Percentiles rank a stretch among this genome's conserved stretches.
Evolutionary conservation across 2,113 vertebrate genomes (phyloP).

Genomic region (Piaya cayana): DNA sequence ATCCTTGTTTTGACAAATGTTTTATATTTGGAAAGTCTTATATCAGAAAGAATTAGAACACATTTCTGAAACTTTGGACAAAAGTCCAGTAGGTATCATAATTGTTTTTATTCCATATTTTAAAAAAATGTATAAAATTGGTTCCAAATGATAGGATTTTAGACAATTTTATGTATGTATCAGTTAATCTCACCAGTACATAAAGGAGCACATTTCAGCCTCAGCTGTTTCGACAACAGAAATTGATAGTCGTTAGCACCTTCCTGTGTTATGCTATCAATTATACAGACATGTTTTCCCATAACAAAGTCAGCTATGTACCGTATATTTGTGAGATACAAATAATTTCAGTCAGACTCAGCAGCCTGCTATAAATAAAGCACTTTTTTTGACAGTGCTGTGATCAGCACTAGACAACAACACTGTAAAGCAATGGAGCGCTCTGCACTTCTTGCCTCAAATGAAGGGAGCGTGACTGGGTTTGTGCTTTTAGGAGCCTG

Average conservation of each 20-base stretch:
- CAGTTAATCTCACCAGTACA: neutral
- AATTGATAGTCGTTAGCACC: constrained; percentile 43
- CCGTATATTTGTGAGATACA: neutral
- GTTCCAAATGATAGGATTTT: neutral
- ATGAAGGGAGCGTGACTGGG: neutral
- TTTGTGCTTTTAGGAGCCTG: neutral
- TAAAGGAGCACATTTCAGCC: constrained; percentile 11
- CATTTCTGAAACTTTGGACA: neutral
- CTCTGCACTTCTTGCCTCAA: neutral
- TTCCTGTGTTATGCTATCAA: constrained; percentile 45
- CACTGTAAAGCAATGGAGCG: neutral
- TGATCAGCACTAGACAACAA: neutral
- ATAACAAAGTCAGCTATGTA: constrained; percentile 23
- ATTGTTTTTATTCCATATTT: neutral
- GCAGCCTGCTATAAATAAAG: constrained; percentile 49
- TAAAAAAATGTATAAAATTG: neutral
- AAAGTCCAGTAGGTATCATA: neutral
- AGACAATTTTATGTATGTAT: neutral
- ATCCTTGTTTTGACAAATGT: neutral
- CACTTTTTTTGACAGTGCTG: neutral
- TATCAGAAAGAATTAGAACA: neutral
- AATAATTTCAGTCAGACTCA: constrained; percentile 44
- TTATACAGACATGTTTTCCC: constrained; percentile 23
- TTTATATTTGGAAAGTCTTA: neutral
- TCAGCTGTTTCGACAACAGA: constrained; percentile 20